Conservation (phyloP, 2,888 invertebrate species). For the Acrocyrtus sp. region DNA sequence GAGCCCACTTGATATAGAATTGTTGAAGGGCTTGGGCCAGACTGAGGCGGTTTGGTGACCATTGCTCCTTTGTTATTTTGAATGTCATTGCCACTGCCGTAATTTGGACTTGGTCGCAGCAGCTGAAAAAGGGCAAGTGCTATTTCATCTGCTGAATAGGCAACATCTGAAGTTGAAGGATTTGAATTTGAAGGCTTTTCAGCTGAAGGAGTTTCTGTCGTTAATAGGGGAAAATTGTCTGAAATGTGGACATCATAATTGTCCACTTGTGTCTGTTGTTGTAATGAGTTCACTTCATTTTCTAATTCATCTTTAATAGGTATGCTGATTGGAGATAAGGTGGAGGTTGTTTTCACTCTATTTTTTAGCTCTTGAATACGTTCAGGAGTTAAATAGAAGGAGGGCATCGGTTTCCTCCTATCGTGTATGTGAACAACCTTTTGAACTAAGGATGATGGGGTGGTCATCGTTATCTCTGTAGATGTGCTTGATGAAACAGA, state of each 20-base stretch:
- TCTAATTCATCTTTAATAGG: conserved; percentile 41
- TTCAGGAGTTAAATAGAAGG: conserved; percentile 33
- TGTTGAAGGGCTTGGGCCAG: conserved; percentile 25
- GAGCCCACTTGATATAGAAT: conserved; percentile 42
- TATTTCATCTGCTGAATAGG: conserved; percentile 43
- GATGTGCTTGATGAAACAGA: conserved; percentile 12
- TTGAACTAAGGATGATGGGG: conserved; percentile 31
- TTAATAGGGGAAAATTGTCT: conserved; percentile 12
- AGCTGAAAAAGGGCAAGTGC: conserved; percentile 49
- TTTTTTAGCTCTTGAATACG: conserved; percentile 40
- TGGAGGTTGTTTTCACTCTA: conserved; percentile 31
- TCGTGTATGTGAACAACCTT: conserved; percentile 51
- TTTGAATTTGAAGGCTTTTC: not conserved
- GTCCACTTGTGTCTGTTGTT: conserved; percentile 29
- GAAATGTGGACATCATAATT: conserved; percentile 46
- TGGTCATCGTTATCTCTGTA: no score
- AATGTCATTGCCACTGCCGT: conserved; percentile 13
- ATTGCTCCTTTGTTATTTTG: conserved; percentile 6
- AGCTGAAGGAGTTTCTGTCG: conserved; percentile 15
- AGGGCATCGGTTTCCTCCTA: conserved; percentile 30
- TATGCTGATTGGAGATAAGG: conserved; percentile 31
- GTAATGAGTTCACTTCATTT: conserved; percentile 41
- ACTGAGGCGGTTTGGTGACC: no score
- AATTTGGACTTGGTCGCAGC: conserved; percentile 23
- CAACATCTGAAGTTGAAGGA: conserved; percentile 2